These are phyloP conservation scores for Musca domestica DNA, from an alignment of 1,140 invertebrate genomes.

Conservation along the genomic window DNA sequence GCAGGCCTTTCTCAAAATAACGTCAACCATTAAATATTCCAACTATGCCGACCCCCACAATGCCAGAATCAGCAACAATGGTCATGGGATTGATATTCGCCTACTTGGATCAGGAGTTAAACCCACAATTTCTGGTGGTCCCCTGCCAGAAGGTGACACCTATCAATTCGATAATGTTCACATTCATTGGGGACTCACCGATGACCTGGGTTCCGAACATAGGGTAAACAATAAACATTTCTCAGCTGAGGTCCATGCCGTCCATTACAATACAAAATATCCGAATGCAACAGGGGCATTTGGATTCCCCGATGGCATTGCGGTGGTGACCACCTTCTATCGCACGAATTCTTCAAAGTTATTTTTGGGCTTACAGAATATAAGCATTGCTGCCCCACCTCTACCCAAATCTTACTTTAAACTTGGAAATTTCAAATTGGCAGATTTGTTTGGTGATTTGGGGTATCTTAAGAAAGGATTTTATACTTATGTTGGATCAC, in stretches of 20 bases:
- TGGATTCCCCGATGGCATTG: constrained; percentile 68
- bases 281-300: constrained; percentile 62
- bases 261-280: constrained; percentile 79
- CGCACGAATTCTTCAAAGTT: constrained; percentile 26
- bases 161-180: constrained; percentile 57
- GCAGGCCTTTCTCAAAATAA: too few relatives aligned
- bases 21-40: too few relatives aligned
- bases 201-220: constrained; percentile 58
- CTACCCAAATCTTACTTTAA: background rate
- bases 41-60: too few relatives aligned
- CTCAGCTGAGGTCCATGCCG: constrained; percentile 81
- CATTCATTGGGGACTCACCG: constrained; percentile 59
- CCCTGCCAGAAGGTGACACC: constrained; percentile 34
- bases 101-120: too few relatives aligned
- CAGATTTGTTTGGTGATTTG: constrained; percentile 40
- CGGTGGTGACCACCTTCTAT: constrained; percentile 79
- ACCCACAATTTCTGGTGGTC: constrained; percentile 55
- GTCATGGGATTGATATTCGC: too few relatives aligned
- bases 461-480: constrained; percentile 59
- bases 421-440: constrained; percentile 33
- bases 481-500: constrained; percentile 81
- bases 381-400: too few relatives aligned
- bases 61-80: too few relatives aligned
- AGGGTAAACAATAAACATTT: constrained; percentile 58
- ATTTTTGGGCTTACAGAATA: constrained; percentile 58